These are phyloP conservation scores for Mycetomoellerius zeteki DNA, from an alignment of 1,140 invertebrate genomes.

Conservation along the genomic window DNA sequence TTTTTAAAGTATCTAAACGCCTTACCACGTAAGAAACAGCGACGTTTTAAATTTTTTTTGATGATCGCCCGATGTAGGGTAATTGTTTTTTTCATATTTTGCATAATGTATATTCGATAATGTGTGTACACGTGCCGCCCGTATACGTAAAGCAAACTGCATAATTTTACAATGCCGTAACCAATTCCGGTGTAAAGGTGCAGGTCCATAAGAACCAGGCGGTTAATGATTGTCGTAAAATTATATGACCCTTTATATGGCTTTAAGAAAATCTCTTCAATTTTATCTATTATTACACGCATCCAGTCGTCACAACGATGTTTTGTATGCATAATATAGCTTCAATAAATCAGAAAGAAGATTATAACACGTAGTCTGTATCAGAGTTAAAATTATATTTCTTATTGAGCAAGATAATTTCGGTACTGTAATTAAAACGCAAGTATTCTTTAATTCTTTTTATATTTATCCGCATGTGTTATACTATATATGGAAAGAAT, in stretches of 20 bases:
- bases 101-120: constrained; percentile 80
- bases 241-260: constrained; percentile 36
- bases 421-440: not conserved
- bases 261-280: constrained; percentile 46
- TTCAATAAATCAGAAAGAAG: constrained; percentile 17
- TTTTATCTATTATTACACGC: constrained; percentile 46
- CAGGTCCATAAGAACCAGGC: constrained; percentile 17
- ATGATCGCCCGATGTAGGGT: not conserved
- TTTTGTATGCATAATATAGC: constrained; percentile 13
- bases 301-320: not conserved
- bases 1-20: not conserved
- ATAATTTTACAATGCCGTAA: constrained; percentile 72
- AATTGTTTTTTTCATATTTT: constrained; percentile 57
- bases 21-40: not conserved
- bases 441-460: not conserved
- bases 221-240: constrained; percentile 68
- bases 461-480: not conserved
- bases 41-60: not conserved
- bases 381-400: not conserved
- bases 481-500: not conserved
- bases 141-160: constrained; percentile 51
- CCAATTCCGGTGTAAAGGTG: constrained; percentile 55
- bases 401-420: not conserved
- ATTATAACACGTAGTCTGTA: not conserved
- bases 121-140: constrained; percentile 68